Conservation (phyloP, 2,888 invertebrate genomes). For the Unio delphinus region DNA sequence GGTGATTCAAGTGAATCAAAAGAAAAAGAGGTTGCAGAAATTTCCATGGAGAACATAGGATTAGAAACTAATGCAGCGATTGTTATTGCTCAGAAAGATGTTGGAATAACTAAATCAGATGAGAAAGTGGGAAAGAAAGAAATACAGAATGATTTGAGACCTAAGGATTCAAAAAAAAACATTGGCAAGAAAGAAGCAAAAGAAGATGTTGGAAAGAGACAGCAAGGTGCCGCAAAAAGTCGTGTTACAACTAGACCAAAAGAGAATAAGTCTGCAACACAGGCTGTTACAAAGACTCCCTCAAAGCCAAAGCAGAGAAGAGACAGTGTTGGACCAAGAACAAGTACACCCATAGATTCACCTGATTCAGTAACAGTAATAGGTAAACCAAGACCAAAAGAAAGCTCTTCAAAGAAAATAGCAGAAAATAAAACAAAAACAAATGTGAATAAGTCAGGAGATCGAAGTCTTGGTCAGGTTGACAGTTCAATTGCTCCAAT, state of each 20-base stretch:
- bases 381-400: not conserved
- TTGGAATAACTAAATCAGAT: not conserved
- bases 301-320: not conserved
- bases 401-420: not conserved
- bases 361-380: slow-evolving; percentile 15
- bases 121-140: slow-evolving; percentile 3
- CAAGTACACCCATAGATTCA: slow-evolving; percentile 34
- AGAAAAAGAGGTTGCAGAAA: not conserved
- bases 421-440: not conserved
- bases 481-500: not conserved
- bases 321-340: slow-evolving; percentile 20
- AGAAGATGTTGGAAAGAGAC: no score
- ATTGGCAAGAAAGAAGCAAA: no score
- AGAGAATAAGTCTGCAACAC: no score
- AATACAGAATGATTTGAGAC: not conserved
- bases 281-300: no score
- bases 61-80: not conserved
- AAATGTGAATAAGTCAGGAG: not conserved
- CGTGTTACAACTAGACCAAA: no score
- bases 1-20: not conserved
- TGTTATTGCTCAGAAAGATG: not conserved
- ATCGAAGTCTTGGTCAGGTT: not conserved
- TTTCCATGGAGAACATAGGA: not conserved
- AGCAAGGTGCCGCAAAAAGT: no score
- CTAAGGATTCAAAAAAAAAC: no score